Base-by-base conservation (phyloP, 2,888 invertebrate genomes). In the Geotrupes spiniger region DNA sequence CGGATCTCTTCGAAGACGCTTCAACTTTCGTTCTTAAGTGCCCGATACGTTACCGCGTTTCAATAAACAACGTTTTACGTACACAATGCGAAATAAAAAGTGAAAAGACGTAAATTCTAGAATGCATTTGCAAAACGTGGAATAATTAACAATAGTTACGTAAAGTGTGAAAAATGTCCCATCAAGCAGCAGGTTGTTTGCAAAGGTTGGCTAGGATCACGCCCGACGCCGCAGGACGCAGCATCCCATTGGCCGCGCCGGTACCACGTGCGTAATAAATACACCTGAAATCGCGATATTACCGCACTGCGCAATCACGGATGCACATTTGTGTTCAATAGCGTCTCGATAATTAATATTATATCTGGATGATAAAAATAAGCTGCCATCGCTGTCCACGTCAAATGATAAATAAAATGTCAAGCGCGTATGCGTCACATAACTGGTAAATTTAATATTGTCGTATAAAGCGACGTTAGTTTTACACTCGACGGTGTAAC, bases 171-270 rank as follows among this genome's bases (percentile, higher is more conserved):
- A 51, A 51, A 50, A 51, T 46, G 51, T 51, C 51, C 46, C 51
- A 46, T 51, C 39, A 10, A 39, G 27, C 39, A 39, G 39, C 39
- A 25, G 33, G 33, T 33, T 33, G 36, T 43, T 43, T 43, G 43
- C 43, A 43, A 33, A 33, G 12, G 33, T 33, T 33, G 14, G 33
- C 33, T 33, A 53, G 53, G 53, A 60, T 55, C 54, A 59, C 60
- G 61, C 61, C 61, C 58, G 60, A 57, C 56, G 60, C 60, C 59
- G 51, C 51, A 56, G 61, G 61, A 57, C 56, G 51, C 47, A 45
- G 31, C 44, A 33, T 43, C 52, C 54, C 47, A 61, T 61, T 61
- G 61, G 61, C 43, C 49, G 47, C 41, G 42, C 28, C 36, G 45
- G 42, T 41, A 52, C 54, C 58, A 58, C 59, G 58, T 59, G 58